Evolutionary conservation across 2,113 vertebrate genomes (phyloP), one percentile per base, ranked within the genome.

Genomic region (Holacanthus passer): DNA sequence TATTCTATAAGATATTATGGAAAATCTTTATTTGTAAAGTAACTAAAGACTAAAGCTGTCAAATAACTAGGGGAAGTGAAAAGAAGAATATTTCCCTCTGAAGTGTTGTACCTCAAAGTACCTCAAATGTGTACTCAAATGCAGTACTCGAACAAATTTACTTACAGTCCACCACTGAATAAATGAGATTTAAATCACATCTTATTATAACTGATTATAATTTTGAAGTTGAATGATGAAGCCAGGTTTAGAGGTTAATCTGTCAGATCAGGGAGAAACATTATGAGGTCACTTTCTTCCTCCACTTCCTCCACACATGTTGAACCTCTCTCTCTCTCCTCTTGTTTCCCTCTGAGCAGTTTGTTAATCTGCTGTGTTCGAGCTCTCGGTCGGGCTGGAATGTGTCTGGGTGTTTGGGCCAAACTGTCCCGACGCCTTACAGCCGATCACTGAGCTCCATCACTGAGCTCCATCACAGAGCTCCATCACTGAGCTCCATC

Each of bases 301-400:
- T 75, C 32, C 64, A 60, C 16, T 19, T 64, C 50, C 31, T 62
- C 27, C 31, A 8, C 22, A 24, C 7, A 5, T 45, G 31, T 29
- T 73, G 62, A 73, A 14, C 32, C 29, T 7, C 47, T n/a, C 47
- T 16, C 75, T 22, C 62, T 5, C 37, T 22, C 50, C 47, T 69
- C 20, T 52, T 0, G 2, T 56, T 14, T 71, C 76, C 24, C 84
- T 50, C 52, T 41, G 50, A 56, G 84, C 79, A 24, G 62, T 5
- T n/a, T 32, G 69, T 65, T 94, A 92, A 93, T 94, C 92, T 91
- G 81, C 84, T 67, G 76, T 7, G 3, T 58, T 83, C 65, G 64
- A 52, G 68, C 72, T 80, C 85, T 77, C 43, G 39, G 53, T 60
- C 19, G 53, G 35, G 16, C 81, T 87, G 89, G 91, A 91, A 90